Evolutionary conservation across 2,888 invertebrate species (phyloP).

Genomic region (Zygothrica quintamaculata): DNA sequence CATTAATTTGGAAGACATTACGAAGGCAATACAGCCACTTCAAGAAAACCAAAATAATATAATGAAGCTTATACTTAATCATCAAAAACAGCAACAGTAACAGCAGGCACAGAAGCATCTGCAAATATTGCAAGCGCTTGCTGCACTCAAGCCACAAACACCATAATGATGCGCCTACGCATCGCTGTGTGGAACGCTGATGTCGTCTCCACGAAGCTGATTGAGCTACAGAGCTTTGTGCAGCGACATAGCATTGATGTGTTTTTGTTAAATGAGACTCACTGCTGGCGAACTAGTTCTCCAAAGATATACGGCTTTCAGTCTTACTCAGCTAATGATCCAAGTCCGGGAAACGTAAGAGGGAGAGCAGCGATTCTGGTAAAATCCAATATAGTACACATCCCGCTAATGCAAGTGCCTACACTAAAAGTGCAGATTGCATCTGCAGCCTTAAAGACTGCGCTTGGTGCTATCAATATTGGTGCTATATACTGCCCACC

Average conservation of each 20-base stretch:
- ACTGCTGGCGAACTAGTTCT: not conserved
- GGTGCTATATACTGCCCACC: not conserved
- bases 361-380: not conserved
- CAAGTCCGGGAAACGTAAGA: not conserved
- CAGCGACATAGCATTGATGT: not conserved
- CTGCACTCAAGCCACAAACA: no score
- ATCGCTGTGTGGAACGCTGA: slow-evolving; percentile 1
- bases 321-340: not conserved
- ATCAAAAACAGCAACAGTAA: no score
- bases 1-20: no score
- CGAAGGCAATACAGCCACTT: no score
- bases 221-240: not conserved
- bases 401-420: not conserved
- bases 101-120: not conserved
- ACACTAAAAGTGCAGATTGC: not conserved
- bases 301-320: slow-evolving; percentile 2
- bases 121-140: slow-evolving; percentile 1
- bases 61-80: no score
- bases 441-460: slow-evolving; percentile 1
- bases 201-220: slow-evolving; percentile 2
- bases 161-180: slow-evolving; percentile 1
- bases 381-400: not conserved
- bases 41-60: no score
- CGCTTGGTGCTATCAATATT: not conserved
- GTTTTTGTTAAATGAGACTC: no score